Evolutionary conservation across 1,140 invertebrate genomes (phyloP).

Genomic region (Pseudobourletiella spinata): DNA sequence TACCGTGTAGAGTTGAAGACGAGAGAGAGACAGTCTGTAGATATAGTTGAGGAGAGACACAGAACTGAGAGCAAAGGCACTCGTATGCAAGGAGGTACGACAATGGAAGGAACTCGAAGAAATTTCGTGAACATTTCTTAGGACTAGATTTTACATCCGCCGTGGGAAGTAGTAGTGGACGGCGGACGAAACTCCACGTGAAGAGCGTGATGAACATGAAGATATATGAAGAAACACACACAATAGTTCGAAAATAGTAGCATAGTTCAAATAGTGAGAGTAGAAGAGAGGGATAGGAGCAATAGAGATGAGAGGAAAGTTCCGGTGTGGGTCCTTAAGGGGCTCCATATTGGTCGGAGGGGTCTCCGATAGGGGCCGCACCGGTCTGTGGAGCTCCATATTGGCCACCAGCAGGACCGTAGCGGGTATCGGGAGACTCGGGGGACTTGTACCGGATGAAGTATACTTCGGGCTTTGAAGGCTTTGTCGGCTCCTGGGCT

Average conservation of each 20-base stretch:
- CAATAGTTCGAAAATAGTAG: too few species aligned
- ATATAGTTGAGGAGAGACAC: not conserved
- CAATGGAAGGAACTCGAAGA: not conserved
- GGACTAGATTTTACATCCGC: not conserved
- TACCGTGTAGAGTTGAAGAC: too few species aligned
- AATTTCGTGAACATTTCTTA: not conserved
- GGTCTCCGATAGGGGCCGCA: not conserved
- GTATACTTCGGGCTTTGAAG: constrained; percentile 74
- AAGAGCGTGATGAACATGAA: not conserved
- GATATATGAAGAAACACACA: not conserved
- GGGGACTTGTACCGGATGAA: constrained; percentile 63
- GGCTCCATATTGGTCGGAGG: not conserved
- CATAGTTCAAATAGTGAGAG: not conserved
- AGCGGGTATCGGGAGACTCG: not conserved
- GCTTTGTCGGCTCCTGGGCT: constrained; percentile 61
- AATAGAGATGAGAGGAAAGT: not conserved
- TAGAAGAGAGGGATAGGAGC: not conserved
- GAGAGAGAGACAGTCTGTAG: too few species aligned
- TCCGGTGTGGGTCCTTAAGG: not conserved
- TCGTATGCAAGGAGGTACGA: too few species aligned
- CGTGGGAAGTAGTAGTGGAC: not conserved
- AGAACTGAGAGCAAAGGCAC: not conserved
- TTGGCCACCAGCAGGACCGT: not conserved
- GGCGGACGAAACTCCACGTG: not conserved
- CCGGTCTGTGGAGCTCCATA: not conserved